Base-by-base conservation (phyloP, 2,888 invertebrate genomes). In the Rosalia funebris region DNA sequence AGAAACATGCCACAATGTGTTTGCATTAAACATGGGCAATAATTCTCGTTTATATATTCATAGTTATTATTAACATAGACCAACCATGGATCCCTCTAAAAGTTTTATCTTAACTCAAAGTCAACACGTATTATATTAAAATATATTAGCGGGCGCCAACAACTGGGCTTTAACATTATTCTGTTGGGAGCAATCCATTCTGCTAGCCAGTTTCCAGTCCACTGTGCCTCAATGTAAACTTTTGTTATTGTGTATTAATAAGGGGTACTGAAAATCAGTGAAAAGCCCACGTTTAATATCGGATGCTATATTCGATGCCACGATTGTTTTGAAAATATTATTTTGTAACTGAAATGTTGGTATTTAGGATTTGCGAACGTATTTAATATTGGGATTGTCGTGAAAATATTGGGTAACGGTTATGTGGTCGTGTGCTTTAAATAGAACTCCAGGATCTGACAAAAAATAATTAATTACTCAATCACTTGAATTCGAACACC, bases 101-200 rank as follows among this genome's bases (percentile, higher is more conserved):
- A 34, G 5, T 34, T 34, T 34, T 34, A n/a, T 34, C 34, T 11
- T 11, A 34, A 34, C 34, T 34, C 34, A 34, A 7, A 25, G 34
- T 34, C 34, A 34, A 34, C 7, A 25, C 20, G 34, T n/a, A 34
- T 44, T 20, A 25, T 44, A 44, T 44, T 44, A 44, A 44, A 44
- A 44, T 44, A 44, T 44, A 34, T 34, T 34, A 34, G 19, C 44
- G 11, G 19, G 11, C 12, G 11, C 12, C 4, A 19, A 25, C 44
- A 19, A 25, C 12, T 14, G 20, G 11, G 44, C 20, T 25, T 44
- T 20, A 44, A 20, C 20, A 25, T 44, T 44, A 25, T n/a, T 14
- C 44, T 25, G 20, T 44, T 44, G 44, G 44, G 44, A 44, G 11
- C 25, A 44, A 44, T 44, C 25, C 20, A 25, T 14, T 14, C 44